Base-by-base conservation (phyloP, 1,140 invertebrate genomes). In the Potamilus streckersoni region DNA sequence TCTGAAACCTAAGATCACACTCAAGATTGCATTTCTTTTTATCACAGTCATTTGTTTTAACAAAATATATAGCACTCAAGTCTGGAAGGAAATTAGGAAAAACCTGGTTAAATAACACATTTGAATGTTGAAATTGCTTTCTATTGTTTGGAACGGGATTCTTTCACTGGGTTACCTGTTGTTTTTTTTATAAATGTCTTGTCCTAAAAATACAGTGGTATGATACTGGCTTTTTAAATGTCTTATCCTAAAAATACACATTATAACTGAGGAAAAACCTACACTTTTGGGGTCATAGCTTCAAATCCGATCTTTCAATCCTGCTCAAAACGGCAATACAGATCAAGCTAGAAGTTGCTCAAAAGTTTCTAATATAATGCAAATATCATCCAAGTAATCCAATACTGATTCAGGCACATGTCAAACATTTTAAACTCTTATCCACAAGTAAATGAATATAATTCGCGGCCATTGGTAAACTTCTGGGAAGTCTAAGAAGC, bases 101-200 rank as follows among this genome's bases (percentile, higher is more conserved):
- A 49, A 49, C 11, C 80, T 78, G 79, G 55, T 82, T 82, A 63
- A 82, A 75, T 16, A 79, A 13, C 58, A 74, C 78, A 14, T 79
- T 13, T 27, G 74, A 69, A 20, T 72, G 23, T 71, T 72, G 64
- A 16, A 79, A 27, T 68, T 74, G 64, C 16, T 79, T 81, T 1
- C 19, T 27, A 62, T 61, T 72, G 16, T 57, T 78, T 15, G 78
- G 78, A n/a, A 16, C 55, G 69, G 67, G 58, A 79, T 19, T 74
- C 23, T 20, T 56, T 57, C 13, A 38, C 13, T 27, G 16, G 80
- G n/a, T n/a, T n/a, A n/a, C n/a, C n/a, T n/a, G n/a, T n/a, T n/a
- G n/a, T n/a, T n/a, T n/a, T n/a, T n/a, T n/a, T n/a, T n/a, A n/a
- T n/a, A n/a, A n/a, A n/a, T n/a, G n/a, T n/a, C n/a, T n/a, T n/a